These are phyloP conservation scores for Rhabditophanes sp. DNA, from an alignment of 2,888 invertebrate genomes.

Conservation along the genomic window DNA sequence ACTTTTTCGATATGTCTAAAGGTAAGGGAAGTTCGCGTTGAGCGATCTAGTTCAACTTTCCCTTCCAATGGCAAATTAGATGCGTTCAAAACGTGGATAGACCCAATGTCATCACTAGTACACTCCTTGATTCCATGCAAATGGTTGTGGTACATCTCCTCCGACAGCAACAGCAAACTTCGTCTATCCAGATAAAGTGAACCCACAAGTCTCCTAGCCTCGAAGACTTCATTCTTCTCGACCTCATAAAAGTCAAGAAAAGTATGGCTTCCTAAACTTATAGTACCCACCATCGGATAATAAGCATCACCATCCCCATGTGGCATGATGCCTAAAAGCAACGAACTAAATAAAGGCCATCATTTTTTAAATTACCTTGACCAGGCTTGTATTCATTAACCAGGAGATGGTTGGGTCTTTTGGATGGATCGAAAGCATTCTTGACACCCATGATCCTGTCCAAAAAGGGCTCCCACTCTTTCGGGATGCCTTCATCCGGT, in stretches of 20 bases:
- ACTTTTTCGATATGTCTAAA: no score
- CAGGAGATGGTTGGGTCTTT: conserved; percentile 73
- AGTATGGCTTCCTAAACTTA: conserved; percentile 75
- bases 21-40: no score
- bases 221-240: conserved; percentile 11
- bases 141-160: conserved; percentile 64
- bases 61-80: no score
- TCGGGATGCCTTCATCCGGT: conserved; percentile 63
- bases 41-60: no score
- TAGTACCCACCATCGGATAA: conserved; percentile 75
- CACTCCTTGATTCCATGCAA: conserved; percentile 48
- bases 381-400: conserved; percentile 82
- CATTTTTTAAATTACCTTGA: conserved; percentile 40
- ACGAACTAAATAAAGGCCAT: background rate
- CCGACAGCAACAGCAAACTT: conserved; percentile 69
- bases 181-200: conserved; percentile 64
- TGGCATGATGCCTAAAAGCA: conserved; percentile 53
- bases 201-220: conserved; percentile 22
- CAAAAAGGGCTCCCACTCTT: conserved; percentile 36
- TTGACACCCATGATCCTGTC: conserved; percentile 13
- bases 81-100: no score
- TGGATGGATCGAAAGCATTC: conserved; percentile 8
- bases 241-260: conserved; percentile 62
- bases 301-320: conserved; percentile 89
- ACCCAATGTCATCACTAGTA: conserved; percentile 14